phyloP scores from a whole-genome alignment of 2,113 vertebrate species.

The Eupsittula cactorum region DNA sequence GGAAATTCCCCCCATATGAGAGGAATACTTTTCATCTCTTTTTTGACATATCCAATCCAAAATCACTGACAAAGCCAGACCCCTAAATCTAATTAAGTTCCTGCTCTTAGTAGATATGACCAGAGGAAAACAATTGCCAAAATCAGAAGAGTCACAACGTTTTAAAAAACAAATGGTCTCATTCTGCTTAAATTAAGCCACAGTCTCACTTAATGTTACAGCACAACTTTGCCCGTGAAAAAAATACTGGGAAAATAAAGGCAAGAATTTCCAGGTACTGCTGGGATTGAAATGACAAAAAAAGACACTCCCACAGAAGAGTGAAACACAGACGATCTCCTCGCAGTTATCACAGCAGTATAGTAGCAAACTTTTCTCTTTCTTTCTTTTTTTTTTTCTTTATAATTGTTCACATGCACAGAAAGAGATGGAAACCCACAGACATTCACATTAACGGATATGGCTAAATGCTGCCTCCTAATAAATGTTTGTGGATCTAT shows the following conservation, averaged over 20 bases:
- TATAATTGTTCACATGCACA: background rate
- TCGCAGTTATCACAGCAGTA: background rate
- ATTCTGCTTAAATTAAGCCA: background rate
- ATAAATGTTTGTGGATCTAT: background rate
- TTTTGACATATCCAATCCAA: background rate
- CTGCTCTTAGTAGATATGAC: background rate
- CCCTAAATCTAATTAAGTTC: background rate
- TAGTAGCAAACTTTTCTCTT: background rate
- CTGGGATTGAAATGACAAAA: background rate
- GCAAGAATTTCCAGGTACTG: background rate
- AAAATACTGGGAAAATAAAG: background rate
- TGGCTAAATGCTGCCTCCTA: background rate
- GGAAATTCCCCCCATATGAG: background rate
- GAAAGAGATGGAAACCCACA: background rate
- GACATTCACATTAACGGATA: background rate
- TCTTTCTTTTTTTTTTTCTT: background rate
- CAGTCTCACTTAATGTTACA: background rate
- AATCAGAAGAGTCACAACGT: background rate
- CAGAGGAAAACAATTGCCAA: background rate
- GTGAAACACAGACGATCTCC: rapidly evolving
- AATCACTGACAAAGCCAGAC: background rate
- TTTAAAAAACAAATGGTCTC: background rate
- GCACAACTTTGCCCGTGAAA: background rate
- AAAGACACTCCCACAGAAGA: background rate
- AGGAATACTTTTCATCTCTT: background rate